These are phyloP conservation scores for Phenganax stokvisi DNA, from an alignment of 92 coral and sea anemone genomes.

Conservation along the genomic window DNA sequence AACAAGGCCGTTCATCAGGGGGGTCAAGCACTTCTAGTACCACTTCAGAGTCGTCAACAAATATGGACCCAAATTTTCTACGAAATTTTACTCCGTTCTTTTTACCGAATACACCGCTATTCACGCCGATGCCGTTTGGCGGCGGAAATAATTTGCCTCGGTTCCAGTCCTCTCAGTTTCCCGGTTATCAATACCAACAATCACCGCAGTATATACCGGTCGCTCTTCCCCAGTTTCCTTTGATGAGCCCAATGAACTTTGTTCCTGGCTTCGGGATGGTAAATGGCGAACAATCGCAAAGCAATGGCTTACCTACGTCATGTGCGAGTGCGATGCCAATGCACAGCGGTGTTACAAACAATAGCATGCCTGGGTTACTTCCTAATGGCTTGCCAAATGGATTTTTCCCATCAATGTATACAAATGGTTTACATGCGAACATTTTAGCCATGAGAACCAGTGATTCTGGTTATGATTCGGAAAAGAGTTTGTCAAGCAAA, in stretches of 20 bases:
- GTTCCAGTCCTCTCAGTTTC: conserved; percentile 55
- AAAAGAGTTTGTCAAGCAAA: not conserved
- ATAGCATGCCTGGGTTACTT: not conserved
- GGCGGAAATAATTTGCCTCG: conserved; percentile 35
- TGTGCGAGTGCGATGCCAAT: not conserved
- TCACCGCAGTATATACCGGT: conserved; percentile 87
- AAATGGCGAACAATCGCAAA: conserved; percentile 9
- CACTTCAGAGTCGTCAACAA: not conserved
- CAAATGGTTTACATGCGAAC: conserved; percentile 25
- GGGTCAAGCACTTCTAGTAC: not conserved
- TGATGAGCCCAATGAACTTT: conserved; percentile 23
- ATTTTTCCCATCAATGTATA: conserved; percentile 29
- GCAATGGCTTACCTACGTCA: not conserved
- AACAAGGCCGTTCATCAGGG: not conserved
- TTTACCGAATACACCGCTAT: conserved; percentile 21
- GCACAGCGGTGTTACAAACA: not conserved
- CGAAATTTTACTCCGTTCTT: conserved; percentile 27
- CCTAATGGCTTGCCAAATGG: conserved; percentile 13
- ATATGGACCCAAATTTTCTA: not conserved
- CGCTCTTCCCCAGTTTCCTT: conserved; percentile 50
- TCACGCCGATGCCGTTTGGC: conserved; percentile 25
- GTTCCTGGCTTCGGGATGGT: conserved; percentile 30
- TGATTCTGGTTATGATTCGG: conserved; percentile 33
- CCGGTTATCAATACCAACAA: conserved; percentile 78
- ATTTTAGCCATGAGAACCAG: conserved; percentile 29